A percentile compares a stretch with the other conserved stretches of the same genome.
phyloP scores from a whole-genome alignment of 2,113 vertebrate species.

The Carassius auratus region DNA sequence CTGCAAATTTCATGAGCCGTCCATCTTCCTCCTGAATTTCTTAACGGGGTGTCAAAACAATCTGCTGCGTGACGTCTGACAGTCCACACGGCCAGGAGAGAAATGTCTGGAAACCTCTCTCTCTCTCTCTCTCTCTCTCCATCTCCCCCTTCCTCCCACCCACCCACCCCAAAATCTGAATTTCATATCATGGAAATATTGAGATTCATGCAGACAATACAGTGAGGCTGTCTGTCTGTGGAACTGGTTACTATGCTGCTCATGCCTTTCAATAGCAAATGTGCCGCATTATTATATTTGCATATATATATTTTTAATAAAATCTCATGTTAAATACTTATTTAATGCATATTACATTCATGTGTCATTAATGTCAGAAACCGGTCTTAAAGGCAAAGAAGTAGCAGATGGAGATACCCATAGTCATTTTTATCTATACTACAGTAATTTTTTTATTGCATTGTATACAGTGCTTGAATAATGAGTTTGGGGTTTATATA shows the following conservation, averaged over 20 bases:
- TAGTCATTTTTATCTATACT: neutral
- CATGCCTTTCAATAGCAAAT: neutral
- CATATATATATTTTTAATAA: too few relatives aligned
- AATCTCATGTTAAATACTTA: too few relatives aligned
- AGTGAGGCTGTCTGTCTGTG: constrained; percentile 16
- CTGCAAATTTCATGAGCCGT: constrained; percentile 90
- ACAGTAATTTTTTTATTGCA: neutral
- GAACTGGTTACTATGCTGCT: neutral
- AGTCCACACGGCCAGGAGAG: constrained; percentile 38
- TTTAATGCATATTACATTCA: neutral
- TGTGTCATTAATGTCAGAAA: neutral
- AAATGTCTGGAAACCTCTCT: constrained; percentile 44
- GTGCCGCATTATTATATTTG: neutral
- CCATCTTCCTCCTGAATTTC: constrained; percentile 87
- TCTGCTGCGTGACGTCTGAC: constrained; percentile 76
- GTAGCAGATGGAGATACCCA: neutral
- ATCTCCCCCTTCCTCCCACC: too few relatives aligned
- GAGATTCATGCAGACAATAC: constrained; percentile 51
- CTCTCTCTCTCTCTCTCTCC: neutral
- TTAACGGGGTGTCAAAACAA: constrained; percentile 89
- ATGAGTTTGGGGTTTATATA: too few relatives aligned
- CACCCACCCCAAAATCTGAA: constrained; percentile 55
- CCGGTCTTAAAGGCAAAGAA: neutral
- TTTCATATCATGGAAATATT: constrained; percentile 60
- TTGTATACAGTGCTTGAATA: neutral